Base-by-base conservation (phyloP, 2,888 invertebrate species). In the Cetonia aurata region DNA sequence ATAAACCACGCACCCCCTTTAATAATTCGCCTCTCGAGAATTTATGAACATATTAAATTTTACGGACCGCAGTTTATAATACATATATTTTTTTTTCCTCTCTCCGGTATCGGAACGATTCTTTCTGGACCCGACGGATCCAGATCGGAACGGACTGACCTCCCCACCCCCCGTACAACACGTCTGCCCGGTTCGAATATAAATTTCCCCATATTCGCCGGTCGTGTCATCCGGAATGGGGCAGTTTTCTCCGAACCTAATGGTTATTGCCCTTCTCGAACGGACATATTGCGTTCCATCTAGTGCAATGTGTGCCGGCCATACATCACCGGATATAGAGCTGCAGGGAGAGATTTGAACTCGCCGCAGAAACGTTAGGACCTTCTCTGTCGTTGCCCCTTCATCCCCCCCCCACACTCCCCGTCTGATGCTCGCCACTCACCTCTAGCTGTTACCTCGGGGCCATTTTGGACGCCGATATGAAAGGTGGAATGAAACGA, bases 271-370 rank as follows among this genome's bases (percentile, higher is more conserved):
- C 86, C 87, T 87, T 86, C 86, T 86, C 85, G 84, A 81, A 84
- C 85, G 86, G 87, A 87, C 87, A 87, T 87, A 87, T 87, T 87
- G 87, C 87, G 86, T 86, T 87, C 86, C 86, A 86, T 87, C 86
- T 85, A 86, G 84, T 85, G 87, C 87, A 87, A 86, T 86, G 87
- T 87, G 87, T 86, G 86, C 86, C 82, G 83, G 83, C 86, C 84
- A 86, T 87, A 86, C 85, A 87, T 87, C 87, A 87, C 84, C 78
- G 82, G 82, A 82, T 79, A 80, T 80, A 79, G 79, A 80, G 80
- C 79, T 80, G 80, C 79, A 77, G 80, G 79, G 62, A 62, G 33
- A 56, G 33, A 37, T 56, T 56, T 37, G 37, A 44, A 25, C 25
- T 25, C 25, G 67, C 33, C 55, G 55, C 55, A 56, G 56, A 44